These are phyloP conservation scores for Crotalus tigris DNA, from an alignment of 2,113 vertebrate genomes.

Conservation along the genomic window DNA sequence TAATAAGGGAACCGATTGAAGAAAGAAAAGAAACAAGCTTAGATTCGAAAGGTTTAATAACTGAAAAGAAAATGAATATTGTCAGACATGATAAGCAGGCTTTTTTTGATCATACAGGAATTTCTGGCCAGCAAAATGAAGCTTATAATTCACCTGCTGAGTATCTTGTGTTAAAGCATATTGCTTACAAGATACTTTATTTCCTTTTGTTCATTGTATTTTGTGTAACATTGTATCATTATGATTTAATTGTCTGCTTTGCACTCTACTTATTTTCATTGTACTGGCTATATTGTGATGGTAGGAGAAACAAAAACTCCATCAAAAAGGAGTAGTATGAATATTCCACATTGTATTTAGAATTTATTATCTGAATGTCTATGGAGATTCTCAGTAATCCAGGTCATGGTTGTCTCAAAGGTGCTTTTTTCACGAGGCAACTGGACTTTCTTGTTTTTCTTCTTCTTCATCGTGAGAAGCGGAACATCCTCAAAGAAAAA, in stretches of 20 bases:
- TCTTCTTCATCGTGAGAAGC: too few relatives aligned
- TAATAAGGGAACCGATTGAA: constrained; percentile 58
- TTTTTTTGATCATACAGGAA: constrained; percentile 32
- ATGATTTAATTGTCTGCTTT: constrained; percentile 82
- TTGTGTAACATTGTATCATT: constrained; percentile 78
- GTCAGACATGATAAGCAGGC: constrained; percentile 19
- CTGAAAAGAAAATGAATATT: constrained; percentile 31
- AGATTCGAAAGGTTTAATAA: constrained; percentile 41
- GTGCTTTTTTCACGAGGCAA: too few relatives aligned
- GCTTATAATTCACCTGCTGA: constrained; percentile 43
- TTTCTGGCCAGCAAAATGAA: constrained; percentile 52
- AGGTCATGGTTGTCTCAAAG: too few relatives aligned
- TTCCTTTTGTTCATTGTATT: constrained; percentile 79
- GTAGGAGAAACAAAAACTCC: constrained; percentile 66
- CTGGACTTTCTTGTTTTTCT: too few relatives aligned
- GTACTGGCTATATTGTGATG: constrained; percentile 81
- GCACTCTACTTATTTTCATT: constrained; percentile 82
- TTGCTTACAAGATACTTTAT: constrained; percentile 74
- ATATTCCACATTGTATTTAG: constrained; percentile 38
- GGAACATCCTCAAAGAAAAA: too few relatives aligned
- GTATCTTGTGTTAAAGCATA: constrained; percentile 65
- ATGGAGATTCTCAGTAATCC: too few relatives aligned
- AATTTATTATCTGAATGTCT: constrained; percentile 46
- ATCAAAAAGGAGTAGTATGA: constrained; percentile 65
- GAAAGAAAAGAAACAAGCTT: constrained; percentile 44